Evolutionary conservation across 2,113 vertebrate species (phyloP), one percentile per base, ranked within the genome.

Genomic region (Poicephalus gulielmi): DNA sequence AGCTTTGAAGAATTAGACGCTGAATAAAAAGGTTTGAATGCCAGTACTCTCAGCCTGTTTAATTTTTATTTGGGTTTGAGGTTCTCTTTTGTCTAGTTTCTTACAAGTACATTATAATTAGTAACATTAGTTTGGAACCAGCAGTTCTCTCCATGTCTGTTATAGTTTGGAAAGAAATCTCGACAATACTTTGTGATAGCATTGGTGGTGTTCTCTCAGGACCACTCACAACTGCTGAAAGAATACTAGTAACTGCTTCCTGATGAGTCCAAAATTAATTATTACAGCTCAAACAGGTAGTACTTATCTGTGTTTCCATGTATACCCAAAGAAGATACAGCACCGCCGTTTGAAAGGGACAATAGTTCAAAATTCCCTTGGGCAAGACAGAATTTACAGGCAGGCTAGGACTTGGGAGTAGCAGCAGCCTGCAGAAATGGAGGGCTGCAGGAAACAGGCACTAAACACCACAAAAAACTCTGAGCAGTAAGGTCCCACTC

Each of bases 231-330:
- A 75, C 86, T 96, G 88, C 87, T 91, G 74, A 94, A 97, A 88
- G 82, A 94, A 88, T 28, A 83, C 67, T 69, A 66, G 92, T 52
- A 78, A 35, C 15, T 28, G 7, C 86, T 95, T 95, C 83, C 84
- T 91, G 69, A 76, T 25, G 28, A 75, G 73, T 75, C 53, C 55
- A 81, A 95, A 93, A 95, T 59, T 83, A 94, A 90, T 88, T 95
- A 95, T 79, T 94, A 90, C 92, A 88, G 79, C n/a, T 96, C 59
- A 75, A 20, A 91, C 63, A 94, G 94, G 82, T 78, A 92, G 63
- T 71, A 88, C 66, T 95, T 93, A 88, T 95, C 86, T 93, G 39
- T 87, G 35, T 77, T 95, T 77, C 47, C 37, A 39, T 50, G 27
- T 92, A 79, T 74, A 95, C 31, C 59, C 46, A 49, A 88, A 64